Evolutionary conservation across 2,888 invertebrate species (phyloP), one percentile per base, ranked within the genome.

Genomic region (Ochropacha duplaris): DNA sequence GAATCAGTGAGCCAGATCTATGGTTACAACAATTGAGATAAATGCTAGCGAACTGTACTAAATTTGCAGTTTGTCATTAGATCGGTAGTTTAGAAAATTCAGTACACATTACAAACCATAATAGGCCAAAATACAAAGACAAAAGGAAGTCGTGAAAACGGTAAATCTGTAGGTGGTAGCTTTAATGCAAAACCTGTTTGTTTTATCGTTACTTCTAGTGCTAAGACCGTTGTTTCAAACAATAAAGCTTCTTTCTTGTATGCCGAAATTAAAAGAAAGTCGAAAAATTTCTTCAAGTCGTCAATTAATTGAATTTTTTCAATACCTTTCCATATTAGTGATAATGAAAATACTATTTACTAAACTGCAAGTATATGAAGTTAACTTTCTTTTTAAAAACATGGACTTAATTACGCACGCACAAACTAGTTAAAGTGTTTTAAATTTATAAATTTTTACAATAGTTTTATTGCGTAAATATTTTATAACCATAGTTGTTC

Each of bases 1-100:
- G 64, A 69, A 73, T 69, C 68, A 62, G 54, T 31, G 65, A 76
- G 78, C 76, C 72, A 76, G 76, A 80, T 77, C 68, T 73, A 66
- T 67, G 67, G 70, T 71, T 70, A 67, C 66, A 65, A 66, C 70
- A 71, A 76, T 73, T 68, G 65, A 68, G 69, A 61, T 68, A 63
- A 72, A 76, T 71, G 68, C 69, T 72, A 66, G 63, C 68, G 57
- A 62, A 68, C 66, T 69, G 64, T 63, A 64, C 44, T 44, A 62
- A 68, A 68, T 68, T 69, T 63, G 60, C 63, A 62, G 64, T 66
- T 69, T 68, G 58, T 64, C 57, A 64, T 54, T 59, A 51, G 14
- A 9, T 44, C n/a, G 44, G 44, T 44, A 19, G 44, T 19, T 44
- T 44, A 19, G 16, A 44, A 44, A 44, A 6, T 19, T 44, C 16